phyloP scores from a whole-genome alignment of 2,113 vertebrate species.

The Brachionichthys hirsutus region DNA sequence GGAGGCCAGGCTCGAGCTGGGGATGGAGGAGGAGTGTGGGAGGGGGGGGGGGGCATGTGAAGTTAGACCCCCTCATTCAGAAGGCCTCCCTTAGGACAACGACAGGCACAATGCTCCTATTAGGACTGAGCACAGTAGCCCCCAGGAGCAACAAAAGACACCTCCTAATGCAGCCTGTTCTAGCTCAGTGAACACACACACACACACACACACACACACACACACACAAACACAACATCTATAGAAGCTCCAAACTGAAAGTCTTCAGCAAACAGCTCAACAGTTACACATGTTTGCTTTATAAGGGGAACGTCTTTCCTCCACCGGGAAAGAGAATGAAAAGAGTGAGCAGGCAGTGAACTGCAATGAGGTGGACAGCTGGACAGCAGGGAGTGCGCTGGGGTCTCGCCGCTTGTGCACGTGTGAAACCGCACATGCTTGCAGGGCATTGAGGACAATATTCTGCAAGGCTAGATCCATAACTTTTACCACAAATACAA shows the following conservation, averaged over 20 bases:
- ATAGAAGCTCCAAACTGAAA: constrained; percentile 52
- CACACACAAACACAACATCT: constrained; percentile 46
- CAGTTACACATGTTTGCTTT: constrained; percentile 44
- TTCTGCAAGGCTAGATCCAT: constrained; percentile 19
- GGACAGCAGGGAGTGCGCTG: constrained; percentile 69
- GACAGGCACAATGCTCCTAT: constrained; percentile 83
- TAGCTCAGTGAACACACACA: constrained; percentile 67
- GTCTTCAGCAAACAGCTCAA: constrained; percentile 49
- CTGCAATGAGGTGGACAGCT: constrained; percentile 77
- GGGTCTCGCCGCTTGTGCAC: constrained; percentile 54
- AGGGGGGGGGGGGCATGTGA: constrained; percentile 49
- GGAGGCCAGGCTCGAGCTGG: constrained; percentile 66
- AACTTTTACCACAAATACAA: constrained; percentile 6
- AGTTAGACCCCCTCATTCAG: constrained; percentile 81
- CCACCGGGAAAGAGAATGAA: constrained; percentile 36
- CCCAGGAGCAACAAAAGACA: constrained; percentile 80
- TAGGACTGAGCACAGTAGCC: constrained; percentile 76
- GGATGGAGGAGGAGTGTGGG: constrained; percentile 48
- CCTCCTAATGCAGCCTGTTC: constrained; percentile 75
- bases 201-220: constrained; percentile 53
- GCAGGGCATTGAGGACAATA: constrained; percentile 40
- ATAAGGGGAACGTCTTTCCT: constrained; percentile 30
- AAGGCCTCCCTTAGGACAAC: constrained; percentile 75
- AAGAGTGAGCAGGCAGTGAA: constrained; percentile 63
- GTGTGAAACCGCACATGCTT: constrained; percentile 57